phyloP scores from a whole-genome alignment of 2,888 invertebrate genomes.

The Tetranychus truncatus region DNA sequence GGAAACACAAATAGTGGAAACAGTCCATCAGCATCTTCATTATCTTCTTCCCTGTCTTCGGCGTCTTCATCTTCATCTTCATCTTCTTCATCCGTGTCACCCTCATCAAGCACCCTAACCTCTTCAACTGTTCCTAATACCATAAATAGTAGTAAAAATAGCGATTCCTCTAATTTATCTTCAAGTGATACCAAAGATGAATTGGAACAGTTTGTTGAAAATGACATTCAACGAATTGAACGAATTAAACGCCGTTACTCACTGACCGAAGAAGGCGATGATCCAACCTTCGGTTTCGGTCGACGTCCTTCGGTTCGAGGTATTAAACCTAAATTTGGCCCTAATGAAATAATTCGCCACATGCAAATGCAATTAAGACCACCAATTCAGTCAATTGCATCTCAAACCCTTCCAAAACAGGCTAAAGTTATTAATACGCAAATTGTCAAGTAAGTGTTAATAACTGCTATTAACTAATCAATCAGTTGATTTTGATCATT shows the following conservation, averaged over 20 bases:
- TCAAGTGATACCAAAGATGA: conserved; percentile 23
- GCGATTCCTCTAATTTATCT: not conserved
- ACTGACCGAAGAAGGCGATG: conserved; percentile 24
- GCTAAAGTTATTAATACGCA: conserved; percentile 5
- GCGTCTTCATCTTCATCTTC: not conserved
- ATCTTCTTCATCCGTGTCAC: not conserved
- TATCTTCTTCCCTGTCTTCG: not conserved
- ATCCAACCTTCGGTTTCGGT: conserved; percentile 28
- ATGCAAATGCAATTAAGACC: conserved; percentile 9
- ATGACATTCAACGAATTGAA: conserved; percentile 25
- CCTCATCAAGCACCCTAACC: not conserved
- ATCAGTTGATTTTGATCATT: not conserved
- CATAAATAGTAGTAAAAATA: not conserved
- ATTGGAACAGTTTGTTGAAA: conserved; percentile 26
- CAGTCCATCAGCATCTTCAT: not conserved
- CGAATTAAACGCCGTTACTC: conserved; percentile 27
- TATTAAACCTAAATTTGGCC: conserved; percentile 25
- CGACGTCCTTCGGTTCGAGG: conserved; percentile 27
- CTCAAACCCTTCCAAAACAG: not conserved
- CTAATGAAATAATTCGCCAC: conserved; percentile 23
- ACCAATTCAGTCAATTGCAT: conserved; percentile 6
- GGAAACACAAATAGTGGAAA: not conserved
- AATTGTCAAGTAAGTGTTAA: conserved; percentile 4
- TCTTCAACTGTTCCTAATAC: not conserved
- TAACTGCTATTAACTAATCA: not conserved